Conservation (phyloP, 2,888 invertebrate genomes). For the Macaria liturata region DNA sequence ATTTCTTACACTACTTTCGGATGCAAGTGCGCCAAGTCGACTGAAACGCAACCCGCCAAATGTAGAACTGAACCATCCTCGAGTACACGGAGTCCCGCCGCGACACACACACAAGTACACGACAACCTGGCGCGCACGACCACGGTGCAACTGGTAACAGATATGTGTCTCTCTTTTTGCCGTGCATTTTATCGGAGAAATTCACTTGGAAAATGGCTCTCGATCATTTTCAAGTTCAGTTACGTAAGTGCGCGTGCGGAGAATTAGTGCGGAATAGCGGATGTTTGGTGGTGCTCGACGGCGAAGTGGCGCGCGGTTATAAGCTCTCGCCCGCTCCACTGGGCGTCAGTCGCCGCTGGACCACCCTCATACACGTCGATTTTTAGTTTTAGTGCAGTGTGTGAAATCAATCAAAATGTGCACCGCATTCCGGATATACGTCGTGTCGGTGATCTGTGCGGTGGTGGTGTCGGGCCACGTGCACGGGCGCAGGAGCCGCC, state of each 20-base stretch:
- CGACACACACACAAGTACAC: conserved; percentile 49
- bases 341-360: conserved; percentile 74
- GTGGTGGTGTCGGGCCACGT: conserved; percentile 68
- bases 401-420: conserved; percentile 68
- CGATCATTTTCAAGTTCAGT: conserved; percentile 83
- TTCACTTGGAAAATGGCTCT: conserved; percentile 82
- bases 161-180: conserved; percentile 76
- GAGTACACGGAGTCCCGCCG: conserved; percentile 55
- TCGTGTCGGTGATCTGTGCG: conserved; percentile 71
- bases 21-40: conserved; percentile 42
- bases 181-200: conserved; percentile 82
- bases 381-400: conserved; percentile 70
- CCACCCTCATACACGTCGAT: conserved; percentile 72
- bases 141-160: conserved; percentile 59
- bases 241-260: conserved; percentile 81
- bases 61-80: conserved; percentile 58
- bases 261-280: conserved; percentile 84
- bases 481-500: conserved; percentile 73
- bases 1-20: conserved; percentile 40
- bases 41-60: conserved; percentile 67
- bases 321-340: conserved; percentile 72
- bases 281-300: conserved; percentile 80
- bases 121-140: conserved; percentile 42
- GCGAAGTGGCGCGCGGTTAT: conserved; percentile 77
- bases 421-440: conserved; percentile 73